Evolutionary conservation across 1,140 invertebrate species (phyloP).

Genomic region (Oryctes rhinoceros): DNA sequence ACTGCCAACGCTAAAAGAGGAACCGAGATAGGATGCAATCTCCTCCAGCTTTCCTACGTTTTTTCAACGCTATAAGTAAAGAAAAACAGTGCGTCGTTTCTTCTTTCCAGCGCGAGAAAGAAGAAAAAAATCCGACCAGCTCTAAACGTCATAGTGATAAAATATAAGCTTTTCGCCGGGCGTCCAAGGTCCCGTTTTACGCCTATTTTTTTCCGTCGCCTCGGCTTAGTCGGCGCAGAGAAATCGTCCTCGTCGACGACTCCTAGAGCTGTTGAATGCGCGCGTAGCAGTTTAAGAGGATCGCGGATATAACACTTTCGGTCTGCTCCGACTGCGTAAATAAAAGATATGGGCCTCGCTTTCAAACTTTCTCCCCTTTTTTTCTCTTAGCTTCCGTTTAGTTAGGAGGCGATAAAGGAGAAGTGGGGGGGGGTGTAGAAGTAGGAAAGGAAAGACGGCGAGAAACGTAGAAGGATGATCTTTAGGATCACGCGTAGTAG

Average conservation of each 20-base stretch:
- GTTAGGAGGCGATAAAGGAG: background rate
- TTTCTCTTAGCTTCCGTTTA: constrained; percentile 8
- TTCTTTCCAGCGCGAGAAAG: background rate
- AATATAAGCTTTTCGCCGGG: constrained; percentile 42
- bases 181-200: background rate
- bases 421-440: background rate
- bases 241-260: background rate
- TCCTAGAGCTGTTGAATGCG: background rate
- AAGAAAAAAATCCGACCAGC: constrained; percentile 37
- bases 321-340: background rate
- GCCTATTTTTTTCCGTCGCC: background rate
- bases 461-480: background rate
- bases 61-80: too few species aligned
- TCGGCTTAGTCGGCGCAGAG: background rate
- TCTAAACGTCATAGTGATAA: constrained; percentile 47
- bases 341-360: constrained; percentile 9
- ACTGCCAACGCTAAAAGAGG: too few species aligned
- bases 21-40: too few species aligned
- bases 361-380: constrained; percentile 3
- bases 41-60: too few species aligned
- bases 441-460: background rate
- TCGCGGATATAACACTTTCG: background rate
- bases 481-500: background rate
- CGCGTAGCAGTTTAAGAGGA: background rate
- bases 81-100: background rate